Conservation (phyloP, 2,888 invertebrate species). For the Hydraecia micacea region DNA sequence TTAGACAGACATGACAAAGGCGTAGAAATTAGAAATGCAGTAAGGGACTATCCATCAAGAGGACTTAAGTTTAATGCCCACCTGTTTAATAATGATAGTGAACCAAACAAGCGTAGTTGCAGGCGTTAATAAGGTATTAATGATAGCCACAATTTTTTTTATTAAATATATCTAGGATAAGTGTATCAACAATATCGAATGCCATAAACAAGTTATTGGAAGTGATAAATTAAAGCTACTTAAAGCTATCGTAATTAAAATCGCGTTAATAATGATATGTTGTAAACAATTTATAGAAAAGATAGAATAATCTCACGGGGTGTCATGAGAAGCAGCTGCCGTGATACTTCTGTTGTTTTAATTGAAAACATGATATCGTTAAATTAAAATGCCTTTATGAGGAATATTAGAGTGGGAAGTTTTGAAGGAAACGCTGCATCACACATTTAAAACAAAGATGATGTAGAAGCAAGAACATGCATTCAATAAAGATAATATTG, state of each 20-base stretch:
- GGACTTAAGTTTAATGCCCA: background rate
- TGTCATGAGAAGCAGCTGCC: conserved; percentile 34
- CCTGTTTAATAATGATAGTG: background rate
- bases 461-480: background rate
- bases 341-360: conserved; percentile 6
- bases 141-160: conserved; percentile 4
- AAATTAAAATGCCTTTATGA: background rate
- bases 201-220: conserved; percentile 25
- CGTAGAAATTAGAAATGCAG: background rate
- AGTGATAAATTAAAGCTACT: conserved; percentile 25
- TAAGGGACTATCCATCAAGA: background rate
- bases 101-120: background rate
- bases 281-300: conserved; percentile 12
- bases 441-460: background rate
- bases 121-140: conserved; percentile 4
- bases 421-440: background rate
- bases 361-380: conserved; percentile 35
- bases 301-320: conserved; percentile 11
- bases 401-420: background rate
- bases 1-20: background rate
- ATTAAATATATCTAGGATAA: conserved; percentile 15
- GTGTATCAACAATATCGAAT: conserved; percentile 14
- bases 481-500: background rate
- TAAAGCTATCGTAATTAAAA: conserved; percentile 57
- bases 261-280: conserved; percentile 30